Conservation (phyloP, 2,113 vertebrate species). For the Heterotis niloticus region DNA sequence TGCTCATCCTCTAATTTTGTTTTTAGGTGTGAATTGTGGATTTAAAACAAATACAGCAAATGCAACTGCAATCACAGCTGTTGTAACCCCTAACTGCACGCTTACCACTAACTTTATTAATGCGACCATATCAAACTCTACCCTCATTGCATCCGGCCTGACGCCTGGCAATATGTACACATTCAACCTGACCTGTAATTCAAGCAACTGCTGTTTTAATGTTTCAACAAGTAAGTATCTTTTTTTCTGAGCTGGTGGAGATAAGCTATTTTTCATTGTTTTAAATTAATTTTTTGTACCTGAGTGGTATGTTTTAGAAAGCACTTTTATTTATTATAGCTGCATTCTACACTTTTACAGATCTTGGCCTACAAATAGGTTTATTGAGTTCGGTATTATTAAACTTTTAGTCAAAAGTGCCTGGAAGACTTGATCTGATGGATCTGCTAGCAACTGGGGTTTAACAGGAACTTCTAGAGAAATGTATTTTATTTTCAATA, state of each 20-base stretch:
- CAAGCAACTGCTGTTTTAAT: background rate
- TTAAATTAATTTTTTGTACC: background rate
- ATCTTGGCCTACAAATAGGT: too few relatives aligned
- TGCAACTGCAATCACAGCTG: background rate
- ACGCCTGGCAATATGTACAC: background rate
- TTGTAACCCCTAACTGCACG: background rate
- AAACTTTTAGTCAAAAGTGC: too few relatives aligned
- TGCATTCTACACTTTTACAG: too few relatives aligned
- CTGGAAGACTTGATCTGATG: too few relatives aligned
- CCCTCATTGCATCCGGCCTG: background rate
- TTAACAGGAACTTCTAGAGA: too few relatives aligned
- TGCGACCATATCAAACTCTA: too few relatives aligned
- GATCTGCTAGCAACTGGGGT: too few relatives aligned
- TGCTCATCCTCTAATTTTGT: background rate
- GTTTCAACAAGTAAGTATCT: slow-evolving; percentile 18
- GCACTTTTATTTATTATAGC: background rate
- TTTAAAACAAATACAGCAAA: background rate
- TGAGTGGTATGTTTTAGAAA: background rate
- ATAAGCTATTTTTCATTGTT: too few relatives aligned
- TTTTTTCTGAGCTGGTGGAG: too few relatives aligned
- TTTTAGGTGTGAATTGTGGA: background rate
- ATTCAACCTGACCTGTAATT: background rate
- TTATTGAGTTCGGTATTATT: too few relatives aligned
- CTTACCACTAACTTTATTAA: background rate
- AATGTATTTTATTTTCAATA: too few relatives aligned